phyloP scores from a whole-genome alignment of 1,140 invertebrate species.

The Delia radicum region DNA sequence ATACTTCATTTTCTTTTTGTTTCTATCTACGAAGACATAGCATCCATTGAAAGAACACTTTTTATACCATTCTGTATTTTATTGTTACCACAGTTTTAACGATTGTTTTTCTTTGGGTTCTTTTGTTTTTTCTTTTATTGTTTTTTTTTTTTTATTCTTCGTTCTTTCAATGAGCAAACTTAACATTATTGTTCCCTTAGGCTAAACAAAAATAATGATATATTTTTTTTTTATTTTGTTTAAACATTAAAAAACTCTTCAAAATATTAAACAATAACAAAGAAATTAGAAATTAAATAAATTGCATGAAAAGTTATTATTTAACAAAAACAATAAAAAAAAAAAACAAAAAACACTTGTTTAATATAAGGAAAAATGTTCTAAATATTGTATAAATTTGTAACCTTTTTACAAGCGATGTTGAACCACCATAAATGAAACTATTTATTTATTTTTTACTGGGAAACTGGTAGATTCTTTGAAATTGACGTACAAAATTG shows the following conservation, averaged over 20 bases:
- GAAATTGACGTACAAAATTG: too few species aligned
- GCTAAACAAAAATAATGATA: background rate
- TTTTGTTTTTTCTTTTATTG: background rate
- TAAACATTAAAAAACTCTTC: background rate
- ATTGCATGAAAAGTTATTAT: too few species aligned
- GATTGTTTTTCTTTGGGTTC: background rate
- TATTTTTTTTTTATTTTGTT: background rate
- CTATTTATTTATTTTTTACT: too few species aligned
- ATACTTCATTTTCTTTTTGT: background rate
- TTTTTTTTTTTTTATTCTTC: background rate
- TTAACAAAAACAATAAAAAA: too few species aligned
- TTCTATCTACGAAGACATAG: background rate
- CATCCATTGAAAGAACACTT: background rate
- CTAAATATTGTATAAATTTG: too few species aligned
- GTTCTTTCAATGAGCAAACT: background rate
- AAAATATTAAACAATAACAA: background rate
- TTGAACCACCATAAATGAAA: too few species aligned
- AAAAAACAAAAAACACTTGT: too few species aligned
- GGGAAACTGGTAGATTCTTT: too few species aligned
- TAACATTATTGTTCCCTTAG: constrained; percentile 4
- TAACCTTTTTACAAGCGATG: too few species aligned
- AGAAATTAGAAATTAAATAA: background rate
- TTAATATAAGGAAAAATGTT: too few species aligned
- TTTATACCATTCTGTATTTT: background rate
- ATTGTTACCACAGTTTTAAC: background rate